These are phyloP conservation scores for Hydrotaea cyrtoneurina DNA, from an alignment of 2,888 invertebrate species.

Conservation along the genomic window DNA sequence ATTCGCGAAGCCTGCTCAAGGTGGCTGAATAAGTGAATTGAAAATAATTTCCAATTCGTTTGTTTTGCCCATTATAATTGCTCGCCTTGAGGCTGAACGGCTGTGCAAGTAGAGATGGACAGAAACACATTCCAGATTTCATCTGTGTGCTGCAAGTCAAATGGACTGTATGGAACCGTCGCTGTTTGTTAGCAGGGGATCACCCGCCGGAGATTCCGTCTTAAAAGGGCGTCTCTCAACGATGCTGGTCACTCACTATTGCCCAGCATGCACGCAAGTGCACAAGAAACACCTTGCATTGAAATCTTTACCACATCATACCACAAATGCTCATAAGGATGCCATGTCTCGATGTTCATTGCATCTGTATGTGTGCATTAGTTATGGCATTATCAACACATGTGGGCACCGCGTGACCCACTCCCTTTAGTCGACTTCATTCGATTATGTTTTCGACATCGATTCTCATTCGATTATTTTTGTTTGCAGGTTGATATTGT, in stretches of 20 bases:
- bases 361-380: too few species aligned
- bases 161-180: conserved; percentile 5
- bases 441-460: too few species aligned
- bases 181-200: conserved; percentile 7
- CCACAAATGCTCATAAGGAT: too few species aligned
- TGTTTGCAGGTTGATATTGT: too few species aligned
- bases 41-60: conserved; percentile 78
- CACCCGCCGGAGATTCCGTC: background rate
- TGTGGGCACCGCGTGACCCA: too few species aligned
- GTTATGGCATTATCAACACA: too few species aligned
- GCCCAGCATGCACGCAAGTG: background rate
- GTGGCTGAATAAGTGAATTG: conserved; percentile 73
- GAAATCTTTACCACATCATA: background rate
- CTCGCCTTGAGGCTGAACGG: conserved; percentile 29
- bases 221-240: background rate
- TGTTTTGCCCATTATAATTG: conserved; percentile 78
- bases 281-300: background rate
- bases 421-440: too few species aligned
- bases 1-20: conserved; percentile 37
- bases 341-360: too few species aligned
- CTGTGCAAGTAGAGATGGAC: conserved; percentile 40
- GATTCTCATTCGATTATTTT: too few species aligned
- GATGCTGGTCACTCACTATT: background rate
- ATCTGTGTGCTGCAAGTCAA: conserved; percentile 52
- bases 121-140: conserved; percentile 54